Base-by-base conservation (phyloP, 2,888 invertebrate genomes). In the Phoenoteleia sp. region DNA sequence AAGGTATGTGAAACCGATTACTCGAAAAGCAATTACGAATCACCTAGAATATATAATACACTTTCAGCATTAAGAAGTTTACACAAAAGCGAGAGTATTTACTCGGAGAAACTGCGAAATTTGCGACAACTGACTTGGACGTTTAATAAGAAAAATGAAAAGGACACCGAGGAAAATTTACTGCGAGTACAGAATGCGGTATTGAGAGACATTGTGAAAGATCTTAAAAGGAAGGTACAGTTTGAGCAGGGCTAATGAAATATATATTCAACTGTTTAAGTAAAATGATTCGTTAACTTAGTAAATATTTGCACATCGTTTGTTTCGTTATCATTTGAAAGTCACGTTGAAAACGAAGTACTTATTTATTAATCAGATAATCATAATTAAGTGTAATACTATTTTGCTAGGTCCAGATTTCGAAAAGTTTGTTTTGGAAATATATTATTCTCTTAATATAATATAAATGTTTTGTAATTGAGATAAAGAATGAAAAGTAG, bases 161-260 rank as follows among this genome's bases (percentile, higher is more conserved):
- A 69, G 2, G 80, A 85, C 19, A 42, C 72, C n/a, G 87, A 88
- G 54, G 62, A 81, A 58, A 80, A 88, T 62, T 84, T 81, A 69
- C 81, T 91, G 45, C 87, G 84, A 60, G 45, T 84, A 33, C 91
- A 91, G 80, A 91, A 91, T 87, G 83, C 87, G 11, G 90, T 90
- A 2, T 67, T 81, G 15, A 60, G 54, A 23, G 69, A 75, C 52
- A 81, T 77, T 58, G 72, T 76, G 4, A 80, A 84, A n/a, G 81
- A 71, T 56, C 79, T 83, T 19, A 83, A 83, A 79, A 79, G 74
- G 56, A 83, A 83, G 69, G 83, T 83, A 67, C 19, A n/a, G 76
- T 69, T 58, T 47, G 36, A 23, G 47, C 36, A 62, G 15, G 19
- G 23, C n/a, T n/a, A n/a, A 39, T 15, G 15, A 45, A 45, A 33